Conservation (phyloP, 2,888 invertebrate genomes). For the Adelognathus sp. region DNA sequence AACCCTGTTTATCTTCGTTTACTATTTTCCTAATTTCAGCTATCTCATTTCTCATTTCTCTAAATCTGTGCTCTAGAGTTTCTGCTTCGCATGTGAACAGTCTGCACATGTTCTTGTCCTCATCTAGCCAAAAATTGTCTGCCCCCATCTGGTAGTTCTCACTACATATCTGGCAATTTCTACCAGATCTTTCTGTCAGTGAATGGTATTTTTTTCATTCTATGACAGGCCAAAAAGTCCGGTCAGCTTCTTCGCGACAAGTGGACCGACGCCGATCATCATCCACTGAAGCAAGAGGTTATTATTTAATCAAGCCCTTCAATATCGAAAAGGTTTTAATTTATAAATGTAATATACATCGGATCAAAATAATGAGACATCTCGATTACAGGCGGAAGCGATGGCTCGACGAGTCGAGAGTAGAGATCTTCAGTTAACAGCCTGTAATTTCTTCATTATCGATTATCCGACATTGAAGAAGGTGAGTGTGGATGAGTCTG, state of each 20-base stretch:
- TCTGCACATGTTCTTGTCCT: no score
- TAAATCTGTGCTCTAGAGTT: no score
- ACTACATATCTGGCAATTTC: no score
- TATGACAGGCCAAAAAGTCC: slow-evolving; percentile 54
- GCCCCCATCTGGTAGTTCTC: no score
- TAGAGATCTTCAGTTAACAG: slow-evolving; percentile 57
- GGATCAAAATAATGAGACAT: neutral
- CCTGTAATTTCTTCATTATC: slow-evolving; percentile 60
- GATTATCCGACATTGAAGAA: slow-evolving; percentile 59
- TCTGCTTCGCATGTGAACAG: no score
- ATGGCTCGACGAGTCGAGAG: slow-evolving; percentile 55
- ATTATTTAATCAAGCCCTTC: no score
- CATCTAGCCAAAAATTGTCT: no score
- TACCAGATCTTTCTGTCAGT: no score
- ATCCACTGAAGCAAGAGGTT: slow-evolving; percentile 62
- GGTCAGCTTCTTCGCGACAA: slow-evolving; percentile 53
- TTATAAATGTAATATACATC: neutral
- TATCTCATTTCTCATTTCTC: no score
- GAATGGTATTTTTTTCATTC: neutral
- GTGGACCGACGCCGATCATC: slow-evolving; percentile 59
- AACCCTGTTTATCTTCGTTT: no score
- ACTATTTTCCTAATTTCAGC: no score
- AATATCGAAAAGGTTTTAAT: neutral
- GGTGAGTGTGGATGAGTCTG: no score
- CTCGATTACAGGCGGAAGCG: slow-evolving; percentile 46